Base-by-base conservation (phyloP, 2,797 vertebrate species). In the Phalloptychus januarius region DNA sequence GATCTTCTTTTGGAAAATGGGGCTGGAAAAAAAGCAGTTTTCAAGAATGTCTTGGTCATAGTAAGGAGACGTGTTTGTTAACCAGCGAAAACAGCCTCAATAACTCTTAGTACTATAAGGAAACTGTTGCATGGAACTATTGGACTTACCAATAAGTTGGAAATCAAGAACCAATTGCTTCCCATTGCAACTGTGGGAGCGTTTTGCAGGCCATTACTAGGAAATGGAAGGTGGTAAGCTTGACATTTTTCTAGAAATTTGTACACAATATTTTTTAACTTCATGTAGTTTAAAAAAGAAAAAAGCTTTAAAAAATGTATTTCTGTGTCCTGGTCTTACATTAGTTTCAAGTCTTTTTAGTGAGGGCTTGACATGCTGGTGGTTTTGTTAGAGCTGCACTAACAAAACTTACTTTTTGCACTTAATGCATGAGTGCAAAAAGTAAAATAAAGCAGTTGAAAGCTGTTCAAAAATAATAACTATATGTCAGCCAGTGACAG, bases 191-290 rank as follows among this genome's bases (percentile, higher is more conserved):
- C 40, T 28, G 31, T 48, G 80, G 56, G 77, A 72, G 3, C 33
- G 1, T 72, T 52, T 75, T 81, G 33, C 18, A 33, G 0, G 50
- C 46, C 58, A 7, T 77, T 28, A 36, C 56, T 45, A 31, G 58
- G 48, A 25, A 77, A 50, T 18, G 40, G 46, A 61, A 71, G 40
- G 76, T 36, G 85, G 90, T 93, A 74, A 92, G 91, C 8, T 50
- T 54, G 42, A 2, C 4, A 31, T 67, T 23, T 65, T 33, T 58
- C 3, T 1, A 20, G 0, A 1, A 12, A 46, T 70, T 63, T n/a
- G 5, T 71, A 2, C 7, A 25, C 3, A 42, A 20, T 20, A 38
- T 72, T 65, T 45, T n/a, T 48, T 8, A 25, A 50, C 38, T 71
- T 42, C 31, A 10, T 76, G 40, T n/a, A 63, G 23, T 31, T 54